Base-by-base conservation (phyloP, 2,113 vertebrate species). In the Cyanocitta stelleri region DNA sequence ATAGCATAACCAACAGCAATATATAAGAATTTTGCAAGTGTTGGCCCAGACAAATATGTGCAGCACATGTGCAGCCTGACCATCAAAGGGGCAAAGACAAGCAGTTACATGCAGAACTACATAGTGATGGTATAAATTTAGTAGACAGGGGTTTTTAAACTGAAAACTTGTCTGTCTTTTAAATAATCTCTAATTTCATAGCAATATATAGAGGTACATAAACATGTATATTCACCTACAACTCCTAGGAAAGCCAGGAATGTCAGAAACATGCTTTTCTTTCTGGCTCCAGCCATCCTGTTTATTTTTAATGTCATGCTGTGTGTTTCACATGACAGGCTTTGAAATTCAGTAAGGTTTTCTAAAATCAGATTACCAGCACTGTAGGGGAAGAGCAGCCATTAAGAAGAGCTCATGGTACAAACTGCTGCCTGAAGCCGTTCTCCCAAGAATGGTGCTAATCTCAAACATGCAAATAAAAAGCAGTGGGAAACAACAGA, bases 341-440 rank as follows among this genome's bases (percentile, higher is more conserved):
- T 89, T 41, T 52, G 54, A 87, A 91, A 89, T 85, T 68, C 73
- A 87, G 56, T 23, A 32, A 49, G 39, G n/a, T 75, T 92, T 95
- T 71, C 56, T 67, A 49, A 77, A 37, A 89, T 75, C 86, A 92
- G 63, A 79, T 84, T 87, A 81, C 46, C 26, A 37, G 41, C 71
- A 67, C 89, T 35, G 73, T 54, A 78, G 61, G 56, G 44, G 35
- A 90, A 84, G 56, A 87, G 26, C 10, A 94, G 64, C n/a, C 73
- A 48, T 71, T 71, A 56, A 83, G 71, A 48, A 48, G 11, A 85
- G 55, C 27, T 74, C 14, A 2, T 56, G 72, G 73, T 75, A 15
- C 55, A 89, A 59, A 63, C 52, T 9, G 7, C 69, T 85, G 56
- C 55, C 73, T 44, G 24, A 69, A 95, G 52, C 39, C 0, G 0